A percentile compares a stretch with the other conserved stretches of the same genome.
phyloP scores from a whole-genome alignment of 2,113 vertebrate genomes.

The Acanthochromis polyacanthus region DNA sequence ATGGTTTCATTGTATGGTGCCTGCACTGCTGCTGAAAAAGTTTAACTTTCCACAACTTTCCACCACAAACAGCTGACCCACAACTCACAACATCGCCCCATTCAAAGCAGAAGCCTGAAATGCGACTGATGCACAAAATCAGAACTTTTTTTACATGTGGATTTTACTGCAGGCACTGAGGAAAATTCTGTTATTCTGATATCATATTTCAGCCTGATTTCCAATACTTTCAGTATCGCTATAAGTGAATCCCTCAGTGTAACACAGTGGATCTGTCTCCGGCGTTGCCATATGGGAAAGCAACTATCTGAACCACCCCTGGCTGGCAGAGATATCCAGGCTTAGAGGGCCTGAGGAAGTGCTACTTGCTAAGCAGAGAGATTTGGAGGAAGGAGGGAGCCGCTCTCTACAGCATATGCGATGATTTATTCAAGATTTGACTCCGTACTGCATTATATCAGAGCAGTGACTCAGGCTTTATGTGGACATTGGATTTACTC shows the following conservation, averaged over 20 bases:
- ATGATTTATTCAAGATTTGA: conserved; percentile 55
- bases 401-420: conserved; percentile 36
- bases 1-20: too few relatives aligned
- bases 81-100: too few relatives aligned
- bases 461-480: conserved; percentile 33
- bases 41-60: too few relatives aligned
- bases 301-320: conserved; percentile 44
- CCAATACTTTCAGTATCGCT: neutral
- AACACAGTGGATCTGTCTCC: conserved; percentile 16
- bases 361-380: conserved; percentile 34
- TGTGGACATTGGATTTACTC: conserved; percentile 40
- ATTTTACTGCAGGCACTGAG: neutral
- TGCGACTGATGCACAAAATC: too few relatives aligned
- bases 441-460: conserved; percentile 27
- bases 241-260: conserved; percentile 32
- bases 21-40: too few relatives aligned
- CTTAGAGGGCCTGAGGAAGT: conserved; percentile 53
- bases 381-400: conserved; percentile 40
- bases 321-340: conserved; percentile 46
- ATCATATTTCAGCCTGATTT: conserved; percentile 7
- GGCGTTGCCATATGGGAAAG: conserved; percentile 35
- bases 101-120: too few relatives aligned
- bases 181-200: neutral
- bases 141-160: neutral
- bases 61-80: too few relatives aligned